These are phyloP conservation scores for Apeira syringaria DNA, from an alignment of 2,888 invertebrate species.

Conservation along the genomic window DNA sequence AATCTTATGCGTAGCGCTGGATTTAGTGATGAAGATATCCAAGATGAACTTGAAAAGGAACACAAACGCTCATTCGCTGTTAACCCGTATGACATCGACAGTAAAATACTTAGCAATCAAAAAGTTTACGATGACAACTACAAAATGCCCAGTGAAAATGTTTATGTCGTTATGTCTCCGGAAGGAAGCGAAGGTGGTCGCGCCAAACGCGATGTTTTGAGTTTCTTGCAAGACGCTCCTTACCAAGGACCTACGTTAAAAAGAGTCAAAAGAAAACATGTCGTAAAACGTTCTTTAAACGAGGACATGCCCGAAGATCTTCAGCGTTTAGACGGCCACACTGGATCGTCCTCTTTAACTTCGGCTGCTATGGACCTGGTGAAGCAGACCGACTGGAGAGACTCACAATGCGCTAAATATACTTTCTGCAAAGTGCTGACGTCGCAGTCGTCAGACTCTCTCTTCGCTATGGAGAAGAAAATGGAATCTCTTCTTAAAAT, in stretches of 20 bases:
- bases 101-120: conserved; percentile 67
- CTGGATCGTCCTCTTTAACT: conserved; percentile 56
- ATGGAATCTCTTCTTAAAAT: conserved; percentile 88
- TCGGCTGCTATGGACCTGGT: conserved; percentile 75
- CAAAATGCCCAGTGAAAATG: conserved; percentile 81
- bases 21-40: conserved; percentile 59
- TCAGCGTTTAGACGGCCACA: conserved; percentile 57
- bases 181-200: conserved; percentile 56
- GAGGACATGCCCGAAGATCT: conserved; percentile 71
- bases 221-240: conserved; percentile 49
- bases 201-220: conserved; percentile 59
- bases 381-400: conserved; percentile 86
- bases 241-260: conserved; percentile 45
- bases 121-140: conserved; percentile 76
- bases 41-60: conserved; percentile 76
- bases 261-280: conserved; percentile 54
- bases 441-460: conserved; percentile 86
- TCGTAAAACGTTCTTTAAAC: conserved; percentile 58
- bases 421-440: conserved; percentile 91
- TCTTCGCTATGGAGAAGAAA: conserved; percentile 91
- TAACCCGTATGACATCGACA: conserved; percentile 66
- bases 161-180: conserved; percentile 78
- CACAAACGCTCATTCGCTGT: conserved; percentile 80
- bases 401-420: conserved; percentile 90
- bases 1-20: conserved; percentile 84